These are phyloP conservation scores for Pygathrix nemaeus DNA, from an alignment of 2,113 vertebrate species.

Conservation along the genomic window DNA sequence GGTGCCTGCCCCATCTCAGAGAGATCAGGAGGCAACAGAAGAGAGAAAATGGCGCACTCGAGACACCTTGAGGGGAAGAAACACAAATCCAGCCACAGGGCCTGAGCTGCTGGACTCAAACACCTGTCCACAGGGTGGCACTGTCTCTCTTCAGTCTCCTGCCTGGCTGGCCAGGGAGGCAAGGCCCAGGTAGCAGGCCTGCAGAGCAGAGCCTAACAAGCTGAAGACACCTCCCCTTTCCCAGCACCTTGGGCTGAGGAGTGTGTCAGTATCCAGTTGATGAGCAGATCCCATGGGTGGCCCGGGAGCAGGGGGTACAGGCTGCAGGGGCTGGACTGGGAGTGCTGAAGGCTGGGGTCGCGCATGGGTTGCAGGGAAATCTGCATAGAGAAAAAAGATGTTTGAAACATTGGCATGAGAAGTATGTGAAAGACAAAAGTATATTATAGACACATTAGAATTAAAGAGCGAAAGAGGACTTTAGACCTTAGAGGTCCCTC, in stretches of 20 bases:
- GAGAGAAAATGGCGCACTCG: not conserved
- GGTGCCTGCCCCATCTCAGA: not conserved
- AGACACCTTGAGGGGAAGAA: not conserved
- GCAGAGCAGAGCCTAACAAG: too few relatives aligned
- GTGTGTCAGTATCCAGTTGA: not conserved
- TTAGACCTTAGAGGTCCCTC: not conserved
- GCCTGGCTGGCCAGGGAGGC: not conserved
- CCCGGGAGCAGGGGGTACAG: not conserved
- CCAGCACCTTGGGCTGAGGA: not conserved
- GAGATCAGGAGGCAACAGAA: not conserved
- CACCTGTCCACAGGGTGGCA: not conserved
- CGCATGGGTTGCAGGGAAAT: slow-evolving; percentile 16
- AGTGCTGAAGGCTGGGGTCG: not conserved
- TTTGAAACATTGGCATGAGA: not conserved
- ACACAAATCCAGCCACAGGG: not conserved
- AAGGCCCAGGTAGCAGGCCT: not conserved
- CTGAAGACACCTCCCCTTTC: not conserved
- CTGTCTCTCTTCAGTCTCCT: not conserved
- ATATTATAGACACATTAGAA: not conserved
- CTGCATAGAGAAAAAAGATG: not conserved
- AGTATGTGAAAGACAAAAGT: not conserved
- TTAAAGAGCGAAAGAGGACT: not conserved
- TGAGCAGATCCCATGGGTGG: not conserved
- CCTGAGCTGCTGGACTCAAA: not conserved
- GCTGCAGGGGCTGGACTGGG: not conserved